Conservation (phyloP, 1,140 invertebrate species). For the Solen grandis region DNA sequence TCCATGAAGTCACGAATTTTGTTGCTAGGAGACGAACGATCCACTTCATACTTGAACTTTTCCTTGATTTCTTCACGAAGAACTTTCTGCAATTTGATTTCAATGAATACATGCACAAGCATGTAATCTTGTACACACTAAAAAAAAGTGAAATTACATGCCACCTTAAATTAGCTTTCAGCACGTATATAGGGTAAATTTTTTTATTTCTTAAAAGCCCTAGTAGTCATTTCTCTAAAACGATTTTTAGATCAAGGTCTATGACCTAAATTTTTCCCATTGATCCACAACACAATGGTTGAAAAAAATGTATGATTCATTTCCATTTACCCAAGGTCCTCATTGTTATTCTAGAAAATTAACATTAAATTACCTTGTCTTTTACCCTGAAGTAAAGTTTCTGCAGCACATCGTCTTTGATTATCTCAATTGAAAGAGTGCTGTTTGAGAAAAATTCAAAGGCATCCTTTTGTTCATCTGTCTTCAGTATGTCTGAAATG, state of each 20-base stretch:
- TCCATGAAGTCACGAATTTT: slow-evolving; percentile 78
- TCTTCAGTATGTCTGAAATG: slow-evolving; percentile 62
- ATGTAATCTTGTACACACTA: too few species aligned
- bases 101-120: background rate
- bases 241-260: too few species aligned
- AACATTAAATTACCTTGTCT: slow-evolving; percentile 76
- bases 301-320: too few species aligned
- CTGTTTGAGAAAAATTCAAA: slow-evolving; percentile 68
- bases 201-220: background rate
- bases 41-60: slow-evolving; percentile 78
- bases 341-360: too few species aligned
- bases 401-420: slow-evolving; percentile 75
- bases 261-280: too few species aligned
- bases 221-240: too few species aligned
- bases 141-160: background rate
- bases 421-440: slow-evolving; percentile 75
- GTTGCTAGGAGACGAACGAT: slow-evolving; percentile 75
- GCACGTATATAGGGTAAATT: background rate
- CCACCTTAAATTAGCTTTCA: background rate
- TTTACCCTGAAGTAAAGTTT: slow-evolving; percentile 77
- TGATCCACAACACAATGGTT: too few species aligned
- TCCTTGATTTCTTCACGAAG: slow-evolving; percentile 78
- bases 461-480: slow-evolving; percentile 57
- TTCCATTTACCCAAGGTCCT: too few species aligned
- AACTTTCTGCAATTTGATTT: slow-evolving; percentile 62